phyloP scores from a whole-genome alignment of 2,113 vertebrate species.

The Beaufortia kweichowensis region DNA sequence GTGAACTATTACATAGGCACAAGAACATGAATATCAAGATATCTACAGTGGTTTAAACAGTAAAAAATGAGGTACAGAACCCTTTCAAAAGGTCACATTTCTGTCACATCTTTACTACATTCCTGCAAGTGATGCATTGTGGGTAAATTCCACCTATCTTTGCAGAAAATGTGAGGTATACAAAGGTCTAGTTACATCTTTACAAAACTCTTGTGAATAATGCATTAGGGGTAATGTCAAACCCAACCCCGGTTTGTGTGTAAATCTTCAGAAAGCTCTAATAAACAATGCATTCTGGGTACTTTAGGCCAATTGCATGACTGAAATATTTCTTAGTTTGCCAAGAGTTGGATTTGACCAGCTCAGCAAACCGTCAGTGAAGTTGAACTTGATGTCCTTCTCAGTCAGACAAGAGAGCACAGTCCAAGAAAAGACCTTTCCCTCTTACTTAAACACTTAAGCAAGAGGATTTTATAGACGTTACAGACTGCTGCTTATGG shows the following conservation, averaged over 20 bases:
- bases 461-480: constrained; percentile 1
- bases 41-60: not conserved
- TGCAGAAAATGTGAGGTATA: not conserved
- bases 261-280: not conserved
- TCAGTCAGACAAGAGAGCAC: not conserved
- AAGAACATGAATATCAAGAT: not conserved
- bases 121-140: not conserved
- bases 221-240: constrained; percentile 19
- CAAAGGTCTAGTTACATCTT: not conserved
- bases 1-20: constrained; percentile 22
- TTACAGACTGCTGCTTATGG: not conserved
- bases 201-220: constrained; percentile 16
- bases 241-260: too few relatives aligned
- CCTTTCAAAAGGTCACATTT: constrained; percentile 2
- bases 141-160: not conserved
- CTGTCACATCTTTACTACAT: not conserved
- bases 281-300: constrained; percentile 36
- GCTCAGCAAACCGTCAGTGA: constrained; percentile 22
- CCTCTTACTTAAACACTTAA: not conserved
- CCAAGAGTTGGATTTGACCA: constrained; percentile 32
- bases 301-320: constrained; percentile 47
- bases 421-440: not conserved
- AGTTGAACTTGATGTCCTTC: constrained; percentile 19
- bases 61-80: not conserved
- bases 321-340: constrained; percentile 52